Percentiles rank a stretch among this genome's conserved stretches.
Evolutionary conservation across 1,140 invertebrate species (phyloP).

Genomic region (Drosophila setifemur): DNA sequence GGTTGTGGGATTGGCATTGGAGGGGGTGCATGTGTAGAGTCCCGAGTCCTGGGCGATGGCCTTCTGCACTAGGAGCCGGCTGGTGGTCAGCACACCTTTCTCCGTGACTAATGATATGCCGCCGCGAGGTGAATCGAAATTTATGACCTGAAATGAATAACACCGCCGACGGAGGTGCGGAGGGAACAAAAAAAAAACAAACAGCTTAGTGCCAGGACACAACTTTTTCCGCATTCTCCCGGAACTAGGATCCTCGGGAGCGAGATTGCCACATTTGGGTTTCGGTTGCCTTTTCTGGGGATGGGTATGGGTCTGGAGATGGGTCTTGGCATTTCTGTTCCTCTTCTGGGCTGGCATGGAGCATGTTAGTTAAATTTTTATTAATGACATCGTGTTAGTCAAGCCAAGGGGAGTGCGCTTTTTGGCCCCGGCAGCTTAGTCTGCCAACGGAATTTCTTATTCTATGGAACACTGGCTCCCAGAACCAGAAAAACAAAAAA

Average conservation of each 20-base stretch:
- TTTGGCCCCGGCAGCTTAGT: constrained; percentile 15
- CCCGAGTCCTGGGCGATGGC: constrained; percentile 89
- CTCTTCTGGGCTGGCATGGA: not conserved
- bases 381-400: constrained; percentile 63
- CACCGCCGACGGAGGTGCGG: constrained; percentile 3
- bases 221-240: constrained; percentile 9
- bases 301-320: no score
- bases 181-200: constrained; percentile 16
- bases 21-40: constrained; percentile 89
- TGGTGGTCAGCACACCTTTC: constrained; percentile 90
- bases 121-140: constrained; percentile 90
- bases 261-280: constrained; percentile 15
- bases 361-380: constrained; percentile 71
- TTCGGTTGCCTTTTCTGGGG: not conserved
- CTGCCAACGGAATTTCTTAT: constrained; percentile 16
- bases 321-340: not conserved
- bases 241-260: no score
- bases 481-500: constrained; percentile 1
- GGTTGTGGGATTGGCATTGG: constrained; percentile 89
- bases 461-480: not conserved
- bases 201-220: constrained; percentile 56
- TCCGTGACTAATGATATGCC: constrained; percentile 91
- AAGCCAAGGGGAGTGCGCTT: constrained; percentile 27
- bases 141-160: constrained; percentile 85
- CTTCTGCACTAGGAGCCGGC: constrained; percentile 90